Percentiles rank a stretch among this genome's conserved stretches.
These are phyloP conservation scores for Orcinus orca DNA, from an alignment of 2,113 vertebrate genomes.

Conservation along the genomic window DNA sequence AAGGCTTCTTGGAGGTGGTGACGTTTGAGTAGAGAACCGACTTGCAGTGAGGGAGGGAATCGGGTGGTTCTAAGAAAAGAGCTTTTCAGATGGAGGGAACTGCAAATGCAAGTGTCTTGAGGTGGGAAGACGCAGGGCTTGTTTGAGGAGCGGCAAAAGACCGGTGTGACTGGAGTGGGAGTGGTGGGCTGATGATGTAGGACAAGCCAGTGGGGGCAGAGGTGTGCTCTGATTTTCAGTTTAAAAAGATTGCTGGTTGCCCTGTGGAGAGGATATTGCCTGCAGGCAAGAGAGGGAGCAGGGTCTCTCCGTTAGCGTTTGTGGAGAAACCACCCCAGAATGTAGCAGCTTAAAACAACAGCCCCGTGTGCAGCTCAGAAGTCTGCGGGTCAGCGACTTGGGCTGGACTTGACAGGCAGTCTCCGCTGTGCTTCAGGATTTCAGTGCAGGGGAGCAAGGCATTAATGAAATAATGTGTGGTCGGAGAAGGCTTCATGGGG, in stretches of 20 bases:
- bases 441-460: background rate
- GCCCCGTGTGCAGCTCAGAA: background rate
- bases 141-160: background rate
- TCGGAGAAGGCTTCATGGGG: background rate
- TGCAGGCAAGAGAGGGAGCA: background rate
- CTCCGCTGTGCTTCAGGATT: background rate
- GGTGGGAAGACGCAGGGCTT: background rate
- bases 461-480: background rate
- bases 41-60: background rate
- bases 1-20: background rate
- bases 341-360: background rate
- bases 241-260: background rate
- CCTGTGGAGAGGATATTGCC: background rate
- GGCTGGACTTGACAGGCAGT: background rate
- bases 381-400: background rate
- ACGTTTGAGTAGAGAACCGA: background rate
- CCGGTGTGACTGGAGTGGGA: background rate
- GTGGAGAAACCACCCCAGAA: background rate
- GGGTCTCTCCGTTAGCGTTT: background rate
- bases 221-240: background rate
- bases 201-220: background rate
- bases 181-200: too few relatives aligned
- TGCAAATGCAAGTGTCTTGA: background rate
- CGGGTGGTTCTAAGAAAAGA: background rate
- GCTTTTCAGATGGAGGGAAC: background rate